phyloP scores from a whole-genome alignment of 2,113 vertebrate species.

The rat (Rattus norvegicus) region DNA sequence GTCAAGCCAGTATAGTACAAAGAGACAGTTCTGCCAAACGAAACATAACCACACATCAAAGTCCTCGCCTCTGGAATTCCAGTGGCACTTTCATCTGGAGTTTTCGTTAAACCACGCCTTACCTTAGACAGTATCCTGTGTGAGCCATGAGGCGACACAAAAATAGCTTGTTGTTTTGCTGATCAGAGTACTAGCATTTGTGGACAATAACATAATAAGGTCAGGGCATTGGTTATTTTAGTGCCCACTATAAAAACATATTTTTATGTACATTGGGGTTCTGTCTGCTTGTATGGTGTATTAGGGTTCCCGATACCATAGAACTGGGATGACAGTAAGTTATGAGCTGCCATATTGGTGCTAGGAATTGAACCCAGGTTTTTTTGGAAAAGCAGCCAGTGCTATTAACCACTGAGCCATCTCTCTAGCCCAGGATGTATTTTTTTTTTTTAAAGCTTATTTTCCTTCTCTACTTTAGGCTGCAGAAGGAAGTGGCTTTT shows the following conservation, averaged over 20 bases:
- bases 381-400: too few species aligned
- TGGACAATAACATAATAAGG: background rate
- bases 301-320: too few species aligned
- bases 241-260: background rate
- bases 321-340: too few species aligned
- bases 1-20: background rate
- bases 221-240: background rate
- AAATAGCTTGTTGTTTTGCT: background rate
- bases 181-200: background rate
- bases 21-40: background rate
- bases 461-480: slow-evolving; percentile 40
- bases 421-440: background rate
- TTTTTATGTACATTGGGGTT: too few species aligned
- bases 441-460: background rate
- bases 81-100: background rate
- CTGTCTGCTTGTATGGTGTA: too few species aligned
- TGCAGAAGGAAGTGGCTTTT: background rate
- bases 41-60: background rate
- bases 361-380: too few species aligned
- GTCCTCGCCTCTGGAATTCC: background rate
- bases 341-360: too few species aligned
- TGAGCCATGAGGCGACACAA: background rate
- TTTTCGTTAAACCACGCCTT: background rate
- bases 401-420: too few species aligned
- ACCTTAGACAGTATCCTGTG: background rate